Percentiles rank a stretch among this genome's conserved stretches.
These are phyloP conservation scores for Belgica antarctica DNA, from an alignment of 2,888 invertebrate genomes.

Conservation along the genomic window DNA sequence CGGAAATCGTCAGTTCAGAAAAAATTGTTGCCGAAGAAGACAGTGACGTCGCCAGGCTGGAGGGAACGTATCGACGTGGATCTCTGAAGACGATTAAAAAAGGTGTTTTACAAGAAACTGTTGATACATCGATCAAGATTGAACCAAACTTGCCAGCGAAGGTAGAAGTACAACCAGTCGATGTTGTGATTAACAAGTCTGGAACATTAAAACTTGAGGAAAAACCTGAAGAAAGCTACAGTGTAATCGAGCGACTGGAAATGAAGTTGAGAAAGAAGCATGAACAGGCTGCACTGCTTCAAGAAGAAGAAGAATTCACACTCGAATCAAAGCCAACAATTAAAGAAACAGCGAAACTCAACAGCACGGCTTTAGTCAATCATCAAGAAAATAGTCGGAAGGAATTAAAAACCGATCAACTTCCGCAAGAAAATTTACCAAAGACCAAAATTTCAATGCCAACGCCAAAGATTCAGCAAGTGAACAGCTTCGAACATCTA, in stretches of 20 bases:
- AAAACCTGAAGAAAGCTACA: not conserved
- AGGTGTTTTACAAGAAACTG: slow-evolving; percentile 27
- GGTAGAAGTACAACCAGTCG: not conserved
- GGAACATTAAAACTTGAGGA: no score
- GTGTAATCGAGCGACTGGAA: slow-evolving; percentile 18
- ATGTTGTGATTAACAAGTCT: no score
- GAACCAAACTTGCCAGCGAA: not conserved
- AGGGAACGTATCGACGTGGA: slow-evolving; percentile 37
- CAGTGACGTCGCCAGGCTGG: slow-evolving; percentile 44
- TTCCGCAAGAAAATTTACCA: not conserved
- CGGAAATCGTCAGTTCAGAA: slow-evolving; percentile 37
- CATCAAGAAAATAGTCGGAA: not conserved
- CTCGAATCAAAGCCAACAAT: not conserved
- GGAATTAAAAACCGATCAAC: not conserved
- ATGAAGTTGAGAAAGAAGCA: not conserved
- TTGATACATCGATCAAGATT: not conserved
- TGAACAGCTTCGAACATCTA: not conserved
- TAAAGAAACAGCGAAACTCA: slow-evolving; percentile 1
- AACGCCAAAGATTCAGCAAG: not conserved
- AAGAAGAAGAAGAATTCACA: not conserved
- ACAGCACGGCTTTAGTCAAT: not conserved
- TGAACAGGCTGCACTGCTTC: not conserved
- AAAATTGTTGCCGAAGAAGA: slow-evolving; percentile 49
- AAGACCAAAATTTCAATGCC: not conserved
- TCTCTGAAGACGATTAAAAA: slow-evolving; percentile 6